Evolutionary conservation across 2,888 invertebrate genomes (phyloP).

Genomic region (Isoperla grammatica): DNA sequence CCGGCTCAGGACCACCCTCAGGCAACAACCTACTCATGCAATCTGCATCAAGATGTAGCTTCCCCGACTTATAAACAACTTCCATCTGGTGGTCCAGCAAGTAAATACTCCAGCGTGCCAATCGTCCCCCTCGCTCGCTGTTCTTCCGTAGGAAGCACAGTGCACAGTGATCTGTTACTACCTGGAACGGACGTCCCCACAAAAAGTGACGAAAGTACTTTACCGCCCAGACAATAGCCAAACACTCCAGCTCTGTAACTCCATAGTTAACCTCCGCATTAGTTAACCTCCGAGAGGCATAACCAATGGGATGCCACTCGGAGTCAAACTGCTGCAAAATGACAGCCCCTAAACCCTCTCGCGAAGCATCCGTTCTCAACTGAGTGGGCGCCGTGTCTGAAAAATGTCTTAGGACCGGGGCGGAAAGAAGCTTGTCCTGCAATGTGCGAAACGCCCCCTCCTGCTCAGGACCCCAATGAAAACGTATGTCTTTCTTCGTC

Average conservation of each 20-base stretch:
- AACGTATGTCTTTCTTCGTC: neutral
- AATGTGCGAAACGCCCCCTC: constrained; percentile 18
- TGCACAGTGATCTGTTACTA: constrained; percentile 21
- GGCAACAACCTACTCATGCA: neutral
- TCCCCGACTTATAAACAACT: constrained; percentile 1
- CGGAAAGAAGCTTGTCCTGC: constrained; percentile 29
- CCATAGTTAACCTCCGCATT: neutral
- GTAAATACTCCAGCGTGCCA: constrained; percentile 19
- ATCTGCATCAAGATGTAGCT: neutral
- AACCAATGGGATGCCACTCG: neutral
- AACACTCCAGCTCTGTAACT: neutral
- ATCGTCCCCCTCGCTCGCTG: neutral
- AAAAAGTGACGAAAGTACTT: neutral
- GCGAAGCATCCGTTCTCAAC: constrained; percentile 1
- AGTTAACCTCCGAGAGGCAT: neutral
- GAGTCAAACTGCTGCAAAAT: neutral
- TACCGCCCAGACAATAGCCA: neutral
- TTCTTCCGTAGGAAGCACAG: constrained; percentile 17
- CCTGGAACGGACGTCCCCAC: neutral
- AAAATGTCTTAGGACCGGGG: constrained; percentile 33
- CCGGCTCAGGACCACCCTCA: neutral
- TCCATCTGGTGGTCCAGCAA: constrained; percentile 3
- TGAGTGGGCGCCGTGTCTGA: constrained; percentile 8
- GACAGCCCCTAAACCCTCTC: constrained; percentile 15
- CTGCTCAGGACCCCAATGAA: constrained; percentile 9